These are phyloP conservation scores for Melanotaenia maccullochi DNA, from an alignment of 2,797 vertebrate species.

Conservation along the genomic window DNA sequence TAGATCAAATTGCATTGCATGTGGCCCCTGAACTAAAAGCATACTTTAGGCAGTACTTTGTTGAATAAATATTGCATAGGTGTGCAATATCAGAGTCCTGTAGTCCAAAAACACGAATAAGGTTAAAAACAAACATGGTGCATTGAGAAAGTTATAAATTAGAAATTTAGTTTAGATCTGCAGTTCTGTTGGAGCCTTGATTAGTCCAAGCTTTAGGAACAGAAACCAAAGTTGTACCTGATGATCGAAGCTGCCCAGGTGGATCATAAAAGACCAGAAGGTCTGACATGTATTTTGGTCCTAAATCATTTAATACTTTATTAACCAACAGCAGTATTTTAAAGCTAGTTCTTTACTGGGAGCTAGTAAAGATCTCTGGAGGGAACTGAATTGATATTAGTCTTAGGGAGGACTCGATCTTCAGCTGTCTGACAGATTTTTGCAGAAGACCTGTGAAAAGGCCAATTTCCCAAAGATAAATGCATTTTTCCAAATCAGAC, in stretches of 20 bases:
- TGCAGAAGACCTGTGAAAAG: not conserved
- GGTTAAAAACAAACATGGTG: not conserved
- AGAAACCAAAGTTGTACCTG: not conserved
- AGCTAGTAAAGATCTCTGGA: not conserved
- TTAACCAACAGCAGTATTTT: not conserved
- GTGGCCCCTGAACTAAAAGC: no score
- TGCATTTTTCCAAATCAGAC: not conserved
- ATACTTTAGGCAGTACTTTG: no score
- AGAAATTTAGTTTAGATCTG: no score
- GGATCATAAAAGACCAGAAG: not conserved
- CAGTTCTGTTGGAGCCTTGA: not conserved
- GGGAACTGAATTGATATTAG: not conserved
- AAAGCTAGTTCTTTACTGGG: not conserved
- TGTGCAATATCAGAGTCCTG: no score
- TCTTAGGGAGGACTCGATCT: not conserved
- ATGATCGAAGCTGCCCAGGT: not conserved
- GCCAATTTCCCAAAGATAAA: not conserved
- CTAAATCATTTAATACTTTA: not conserved
- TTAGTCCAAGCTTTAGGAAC: not conserved
- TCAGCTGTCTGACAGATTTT: not conserved
- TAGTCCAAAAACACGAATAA: no score
- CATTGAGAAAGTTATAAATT: not conserved
- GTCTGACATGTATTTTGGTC: not conserved
- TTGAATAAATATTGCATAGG: no score
- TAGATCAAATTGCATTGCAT: no score